Conservation (phyloP, 2,888 invertebrate genomes). For the Acleris sparsana region DNA sequence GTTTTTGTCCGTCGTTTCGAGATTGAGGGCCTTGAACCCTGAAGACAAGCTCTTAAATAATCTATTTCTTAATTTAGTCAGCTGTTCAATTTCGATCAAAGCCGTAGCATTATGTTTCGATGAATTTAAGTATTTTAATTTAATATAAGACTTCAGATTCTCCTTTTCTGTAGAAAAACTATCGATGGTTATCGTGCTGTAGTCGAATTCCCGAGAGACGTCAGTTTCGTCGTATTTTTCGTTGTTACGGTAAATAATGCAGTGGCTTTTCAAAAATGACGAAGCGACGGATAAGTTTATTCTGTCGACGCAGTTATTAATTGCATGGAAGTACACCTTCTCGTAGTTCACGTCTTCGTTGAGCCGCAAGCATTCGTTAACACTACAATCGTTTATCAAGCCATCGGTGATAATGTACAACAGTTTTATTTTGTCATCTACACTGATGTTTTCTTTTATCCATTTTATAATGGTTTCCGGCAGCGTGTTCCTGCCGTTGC, state of each 20-base stretch:
- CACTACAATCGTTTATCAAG: constrained; percentile 27
- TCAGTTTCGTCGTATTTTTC: constrained; percentile 44
- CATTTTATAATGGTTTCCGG: constrained; percentile 41
- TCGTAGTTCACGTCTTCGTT: constrained; percentile 49
- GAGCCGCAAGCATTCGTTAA: constrained; percentile 38
- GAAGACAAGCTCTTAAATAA: constrained; percentile 43
- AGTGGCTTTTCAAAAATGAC: constrained; percentile 46
- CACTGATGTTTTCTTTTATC: constrained; percentile 37
- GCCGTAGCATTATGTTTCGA: constrained; percentile 40
- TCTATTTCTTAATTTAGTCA: constrained; percentile 46
- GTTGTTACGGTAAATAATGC: constrained; percentile 47
- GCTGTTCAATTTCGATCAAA: constrained; percentile 49
- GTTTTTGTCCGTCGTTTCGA: constrained; percentile 46
- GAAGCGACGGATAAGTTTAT: constrained; percentile 48
- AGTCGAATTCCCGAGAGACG: constrained; percentile 51
- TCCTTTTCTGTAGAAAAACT: constrained; percentile 50
- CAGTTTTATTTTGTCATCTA: constrained; percentile 44
- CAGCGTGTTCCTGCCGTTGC: constrained; percentile 30
- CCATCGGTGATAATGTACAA: constrained; percentile 53
- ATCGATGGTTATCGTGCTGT: constrained; percentile 45
- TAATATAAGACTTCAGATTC: constrained; percentile 51
- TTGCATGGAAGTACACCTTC: constrained; percentile 48
- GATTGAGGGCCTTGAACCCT: constrained; percentile 18
- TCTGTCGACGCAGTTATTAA: constrained; percentile 35
- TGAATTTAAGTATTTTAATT: constrained; percentile 48